A percentile compares a stretch with the other conserved stretches of the same genome.
Evolutionary conservation across 23 tunicate species (phyloP).

Genomic region (Trididemnum nubilum): DNA sequence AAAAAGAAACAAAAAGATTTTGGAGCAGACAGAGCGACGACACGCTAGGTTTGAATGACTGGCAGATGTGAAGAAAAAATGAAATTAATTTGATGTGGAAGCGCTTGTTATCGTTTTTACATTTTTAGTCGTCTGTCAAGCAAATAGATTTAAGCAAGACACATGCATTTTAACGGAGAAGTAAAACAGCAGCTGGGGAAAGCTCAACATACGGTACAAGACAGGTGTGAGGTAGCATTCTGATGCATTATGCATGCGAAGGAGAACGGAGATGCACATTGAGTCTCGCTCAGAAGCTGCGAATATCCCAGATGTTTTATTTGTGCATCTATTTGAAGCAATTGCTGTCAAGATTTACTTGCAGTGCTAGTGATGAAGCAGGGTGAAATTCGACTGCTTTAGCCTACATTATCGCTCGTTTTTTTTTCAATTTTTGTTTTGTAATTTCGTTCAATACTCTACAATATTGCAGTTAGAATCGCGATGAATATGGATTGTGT

Average conservation of each 20-base stretch:
- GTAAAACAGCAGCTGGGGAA: background rate
- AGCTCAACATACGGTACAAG: background rate
- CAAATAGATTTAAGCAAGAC: background rate
- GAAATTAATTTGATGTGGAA: slow-evolving; percentile 64
- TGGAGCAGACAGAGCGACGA: slow-evolving; percentile 32
- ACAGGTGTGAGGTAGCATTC: slow-evolving; percentile 1
- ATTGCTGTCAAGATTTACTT: too few relatives aligned
- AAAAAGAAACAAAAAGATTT: background rate
- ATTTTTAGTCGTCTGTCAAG: slow-evolving; percentile 25
- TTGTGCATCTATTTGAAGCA: too few relatives aligned
- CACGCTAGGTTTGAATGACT: slow-evolving; percentile 25
- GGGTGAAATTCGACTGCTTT: too few relatives aligned
- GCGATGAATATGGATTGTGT: too few relatives aligned
- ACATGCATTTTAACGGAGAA: background rate
- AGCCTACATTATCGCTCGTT: too few relatives aligned
- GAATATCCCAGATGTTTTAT: too few relatives aligned
- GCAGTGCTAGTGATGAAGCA: too few relatives aligned
- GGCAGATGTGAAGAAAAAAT: slow-evolving; percentile 45
- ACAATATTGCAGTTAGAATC: too few relatives aligned
- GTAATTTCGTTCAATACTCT: too few relatives aligned
- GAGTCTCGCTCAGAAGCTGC: too few relatives aligned
- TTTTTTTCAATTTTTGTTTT: too few relatives aligned
- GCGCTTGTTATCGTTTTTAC: slow-evolving; percentile 31
- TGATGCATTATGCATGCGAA: background rate
- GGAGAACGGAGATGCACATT: too few relatives aligned